Conservation (phyloP, 2,888 invertebrate genomes). For the Petrolisthes cinctipes region DNA sequence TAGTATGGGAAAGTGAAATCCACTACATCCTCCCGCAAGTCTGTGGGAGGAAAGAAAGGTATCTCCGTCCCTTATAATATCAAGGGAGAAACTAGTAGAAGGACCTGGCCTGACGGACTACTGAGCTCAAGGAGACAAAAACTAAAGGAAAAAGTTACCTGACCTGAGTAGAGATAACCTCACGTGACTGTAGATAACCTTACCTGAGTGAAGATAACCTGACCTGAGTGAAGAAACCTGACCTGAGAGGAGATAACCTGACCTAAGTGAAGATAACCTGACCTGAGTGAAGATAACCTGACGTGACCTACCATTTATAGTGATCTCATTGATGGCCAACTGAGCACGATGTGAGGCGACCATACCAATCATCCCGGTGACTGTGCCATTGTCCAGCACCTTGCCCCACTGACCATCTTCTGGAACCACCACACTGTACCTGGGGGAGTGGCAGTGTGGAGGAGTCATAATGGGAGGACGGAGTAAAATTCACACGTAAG, state of each 20-base stretch:
- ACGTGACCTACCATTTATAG: neutral
- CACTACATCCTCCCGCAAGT: neutral
- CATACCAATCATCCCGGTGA: conserved; percentile 19
- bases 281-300: too few species aligned
- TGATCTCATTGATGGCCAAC: conserved; percentile 8
- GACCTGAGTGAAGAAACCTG: neutral
- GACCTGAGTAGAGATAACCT: neutral
- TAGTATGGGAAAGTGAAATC: conserved; percentile 4
- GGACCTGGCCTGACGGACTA: neutral
- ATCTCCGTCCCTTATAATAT: neutral
- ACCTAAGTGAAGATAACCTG: too few species aligned
- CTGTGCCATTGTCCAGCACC: conserved; percentile 16
- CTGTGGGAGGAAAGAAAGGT: neutral
- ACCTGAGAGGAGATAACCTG: too few species aligned
- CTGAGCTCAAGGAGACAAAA: neutral
- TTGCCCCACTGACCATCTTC: conserved; percentile 19
- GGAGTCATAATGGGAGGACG: too few species aligned
- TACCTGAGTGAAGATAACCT: too few species aligned
- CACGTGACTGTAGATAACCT: too few species aligned
- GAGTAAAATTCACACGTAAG: too few species aligned
- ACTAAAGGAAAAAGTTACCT: neutral
- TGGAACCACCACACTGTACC: conserved; percentile 2
- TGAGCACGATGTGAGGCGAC: neutral
- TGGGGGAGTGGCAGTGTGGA: neutral
- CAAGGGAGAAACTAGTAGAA: neutral